Evolutionary conservation across 2,113 vertebrate genomes (phyloP).

Genomic region (Pseudorasbora parva): DNA sequence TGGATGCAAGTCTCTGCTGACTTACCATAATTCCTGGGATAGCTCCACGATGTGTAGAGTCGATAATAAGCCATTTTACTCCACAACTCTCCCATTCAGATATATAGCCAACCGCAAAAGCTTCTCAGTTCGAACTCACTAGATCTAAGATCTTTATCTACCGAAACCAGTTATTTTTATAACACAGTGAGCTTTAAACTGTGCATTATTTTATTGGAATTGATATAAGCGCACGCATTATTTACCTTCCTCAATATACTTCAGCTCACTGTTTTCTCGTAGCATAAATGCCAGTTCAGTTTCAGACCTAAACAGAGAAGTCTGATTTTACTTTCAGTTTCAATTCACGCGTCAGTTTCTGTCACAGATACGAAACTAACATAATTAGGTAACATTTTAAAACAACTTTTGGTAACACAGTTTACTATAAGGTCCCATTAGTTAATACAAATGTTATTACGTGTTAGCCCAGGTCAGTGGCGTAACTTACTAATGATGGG

Average conservation of each 20-base stretch:
- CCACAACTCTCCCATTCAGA: not conserved
- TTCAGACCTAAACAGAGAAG: not conserved
- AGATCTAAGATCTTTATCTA: too few species aligned
- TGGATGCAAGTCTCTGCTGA: not conserved
- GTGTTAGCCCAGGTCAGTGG: too few species aligned
- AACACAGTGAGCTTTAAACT: not conserved
- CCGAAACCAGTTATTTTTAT: not conserved
- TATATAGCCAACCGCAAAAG: not conserved
- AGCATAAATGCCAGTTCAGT: not conserved
- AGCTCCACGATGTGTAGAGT: not conserved
- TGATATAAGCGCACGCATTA: not conserved
- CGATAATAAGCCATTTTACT: not conserved
- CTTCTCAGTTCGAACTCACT: too few species aligned
- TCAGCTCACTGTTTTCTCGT: not conserved
- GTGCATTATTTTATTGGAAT: not conserved
- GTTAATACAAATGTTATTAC: too few species aligned
- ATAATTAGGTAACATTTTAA: not conserved
- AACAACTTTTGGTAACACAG: not conserved
- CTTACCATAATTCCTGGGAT: not conserved
- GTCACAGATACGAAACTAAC: slow-evolving; percentile 58
- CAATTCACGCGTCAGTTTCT: slow-evolving; percentile 6
- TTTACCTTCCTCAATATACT: not conserved
- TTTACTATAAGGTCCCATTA: too few species aligned
- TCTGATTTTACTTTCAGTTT: slow-evolving; percentile 52
- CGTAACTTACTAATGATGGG: too few species aligned